These are phyloP conservation scores for Oncorhynchus masou DNA, from an alignment of 2,113 vertebrate species.

Conservation along the genomic window DNA sequence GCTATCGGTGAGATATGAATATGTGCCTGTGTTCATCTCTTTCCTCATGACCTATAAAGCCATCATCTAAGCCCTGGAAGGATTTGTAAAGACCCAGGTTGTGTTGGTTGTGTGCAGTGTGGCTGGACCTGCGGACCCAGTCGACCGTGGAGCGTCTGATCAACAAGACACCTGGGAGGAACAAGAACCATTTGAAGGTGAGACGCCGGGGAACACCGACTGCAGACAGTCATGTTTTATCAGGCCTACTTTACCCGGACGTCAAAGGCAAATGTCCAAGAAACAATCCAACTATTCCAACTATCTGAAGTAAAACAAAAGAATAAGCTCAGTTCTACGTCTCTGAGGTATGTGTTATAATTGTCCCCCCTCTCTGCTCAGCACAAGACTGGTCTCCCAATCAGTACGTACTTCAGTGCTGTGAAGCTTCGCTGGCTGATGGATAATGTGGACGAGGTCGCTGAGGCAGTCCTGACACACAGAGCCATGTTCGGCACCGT, in stretches of 20 bases:
- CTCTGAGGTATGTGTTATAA: neutral
- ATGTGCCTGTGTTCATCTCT: neutral
- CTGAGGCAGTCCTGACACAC: constrained; percentile 76
- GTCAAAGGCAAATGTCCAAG: no score
- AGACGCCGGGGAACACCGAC: constrained; percentile 8
- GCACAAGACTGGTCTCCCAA: constrained; percentile 94
- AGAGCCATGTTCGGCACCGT: constrained; percentile 92
- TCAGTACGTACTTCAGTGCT: constrained; percentile 98
- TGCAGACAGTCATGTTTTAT: neutral
- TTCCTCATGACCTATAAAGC: neutral
- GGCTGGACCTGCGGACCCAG: constrained; percentile 96
- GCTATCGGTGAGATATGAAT: constrained; percentile 82
- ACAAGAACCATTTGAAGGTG: constrained; percentile 94
- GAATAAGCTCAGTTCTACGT: neutral
- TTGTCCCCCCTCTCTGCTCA: constrained; percentile 44
- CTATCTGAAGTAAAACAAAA: no score
- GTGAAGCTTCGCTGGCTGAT: constrained; percentile 97
- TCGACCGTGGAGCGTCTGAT: constrained; percentile 92
- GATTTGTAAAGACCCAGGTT: neutral
- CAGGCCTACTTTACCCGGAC: no score
- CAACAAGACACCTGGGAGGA: constrained; percentile 89
- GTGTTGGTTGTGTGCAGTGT: constrained; percentile 76
- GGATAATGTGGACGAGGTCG: constrained; percentile 86
- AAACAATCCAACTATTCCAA: no score
- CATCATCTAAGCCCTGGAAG: neutral